Base-by-base conservation (phyloP, 2,888 invertebrate genomes). In the Drosophila paucipuncta region DNA sequence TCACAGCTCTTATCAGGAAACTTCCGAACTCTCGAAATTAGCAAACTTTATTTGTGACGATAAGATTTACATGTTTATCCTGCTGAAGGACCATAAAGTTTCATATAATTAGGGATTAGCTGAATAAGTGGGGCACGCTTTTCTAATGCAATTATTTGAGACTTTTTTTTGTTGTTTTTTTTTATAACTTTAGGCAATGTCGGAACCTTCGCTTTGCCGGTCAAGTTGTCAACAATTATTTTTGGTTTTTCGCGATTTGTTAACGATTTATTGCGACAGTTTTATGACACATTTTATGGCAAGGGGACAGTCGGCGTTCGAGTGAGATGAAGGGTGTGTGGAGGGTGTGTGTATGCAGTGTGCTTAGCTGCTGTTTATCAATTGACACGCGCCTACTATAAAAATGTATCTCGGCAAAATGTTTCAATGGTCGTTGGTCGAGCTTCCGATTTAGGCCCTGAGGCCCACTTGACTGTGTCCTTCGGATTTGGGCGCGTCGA, bases 371-470 rank as follows among this genome's bases (percentile, higher is more conserved):
- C 86, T 76, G 78, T 76, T 84, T 86, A 84, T 86, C 85, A 84
- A 84, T 76, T 73, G 79, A 81, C 85, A 85, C 86, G 86, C 85
- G 80, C 83, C 60, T 74, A 78, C 82, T 69, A 85, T 84, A 82
- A 85, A 84, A 84, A 74, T 72, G 76, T 82, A 78, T 75, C 68
- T 65, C 58, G 52, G 49, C 50, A 50, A 65, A 75, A 55, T 60
- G 69, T 52, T 73, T 58, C 47, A 33, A 33, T 67, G 72, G 28
- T 60, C 43, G 49, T n/a, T 61, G 39, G 58, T 54, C 43, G 53
- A 33, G 22, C 47, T 37, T 18, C 16, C 43, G 41, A 31, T 41
- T 47, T 50, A 10, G 53, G 50, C 52, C 57, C 63, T 53, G 52
- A 52, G 64, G 74, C 64, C 62, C 72, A 63, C 39, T 50, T 61